Evolutionary conservation across 2,797 vertebrate genomes (phyloP).

Genomic region (Pangasius sanitwongsei): DNA sequence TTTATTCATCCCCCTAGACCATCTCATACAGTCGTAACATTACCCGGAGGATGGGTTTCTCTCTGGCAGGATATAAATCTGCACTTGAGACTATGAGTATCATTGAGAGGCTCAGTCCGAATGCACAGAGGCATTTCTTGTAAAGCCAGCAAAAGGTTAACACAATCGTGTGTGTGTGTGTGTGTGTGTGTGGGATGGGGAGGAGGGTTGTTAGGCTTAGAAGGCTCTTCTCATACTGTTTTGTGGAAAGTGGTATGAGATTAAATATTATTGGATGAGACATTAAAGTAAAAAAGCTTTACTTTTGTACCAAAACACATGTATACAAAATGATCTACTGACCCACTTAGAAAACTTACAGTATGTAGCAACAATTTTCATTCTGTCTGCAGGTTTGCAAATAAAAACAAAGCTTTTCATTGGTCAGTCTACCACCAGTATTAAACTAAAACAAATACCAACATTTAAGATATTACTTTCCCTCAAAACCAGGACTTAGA

Average conservation of each 20-base stretch:
- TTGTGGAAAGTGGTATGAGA: conserved; percentile 56
- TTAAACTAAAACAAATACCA: conserved; percentile 2
- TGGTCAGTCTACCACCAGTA: neutral
- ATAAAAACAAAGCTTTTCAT: neutral
- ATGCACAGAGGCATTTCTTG: conserved; percentile 64
- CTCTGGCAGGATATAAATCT: conserved; percentile 64
- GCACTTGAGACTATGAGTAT: conserved; percentile 61
- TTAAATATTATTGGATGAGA: conserved; percentile 50
- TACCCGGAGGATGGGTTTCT: conserved; percentile 52
- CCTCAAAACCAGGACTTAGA: conserved; percentile 9
- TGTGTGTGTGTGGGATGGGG: neutral
- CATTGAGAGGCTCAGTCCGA: conserved; percentile 65
- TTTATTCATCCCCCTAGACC: conserved; percentile 61
- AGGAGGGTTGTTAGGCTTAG: conserved; percentile 54
- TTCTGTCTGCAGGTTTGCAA: neutral
- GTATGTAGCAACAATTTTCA: neutral
- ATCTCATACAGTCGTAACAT: conserved; percentile 54
- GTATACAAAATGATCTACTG: conserved; percentile 1
- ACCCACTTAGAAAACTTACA: neutral
- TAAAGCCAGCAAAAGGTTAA: conserved; percentile 78
- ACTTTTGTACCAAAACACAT: conserved; percentile 3
- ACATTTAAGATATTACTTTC: conserved; percentile 7
- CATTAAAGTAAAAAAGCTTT: neutral
- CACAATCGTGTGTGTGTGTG: conserved; percentile 46
- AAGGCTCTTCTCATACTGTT: conserved; percentile 59